Conservation (phyloP, 2,113 vertebrate genomes). For the Perccottus glenii region DNA sequence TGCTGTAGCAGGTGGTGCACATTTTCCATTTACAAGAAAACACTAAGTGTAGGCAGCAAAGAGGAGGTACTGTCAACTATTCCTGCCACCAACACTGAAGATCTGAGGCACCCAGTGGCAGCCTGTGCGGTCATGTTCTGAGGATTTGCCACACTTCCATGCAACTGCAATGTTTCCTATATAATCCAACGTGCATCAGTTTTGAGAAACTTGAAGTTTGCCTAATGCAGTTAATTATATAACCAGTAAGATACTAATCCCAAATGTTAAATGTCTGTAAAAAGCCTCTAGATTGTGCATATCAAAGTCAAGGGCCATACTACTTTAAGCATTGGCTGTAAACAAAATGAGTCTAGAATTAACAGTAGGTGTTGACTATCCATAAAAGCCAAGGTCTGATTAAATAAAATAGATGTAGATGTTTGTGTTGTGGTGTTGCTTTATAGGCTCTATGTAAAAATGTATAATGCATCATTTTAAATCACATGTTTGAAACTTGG, state of each 20-base stretch:
- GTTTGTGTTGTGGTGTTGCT: too few relatives aligned
- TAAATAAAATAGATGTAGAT: too few relatives aligned
- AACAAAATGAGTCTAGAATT: too few relatives aligned
- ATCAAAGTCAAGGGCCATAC: not conserved
- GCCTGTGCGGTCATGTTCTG: constrained; percentile 24
- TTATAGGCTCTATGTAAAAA: too few relatives aligned
- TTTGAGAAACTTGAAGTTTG: not conserved
- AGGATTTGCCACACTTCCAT: constrained; percentile 10
- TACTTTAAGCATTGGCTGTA: not conserved
- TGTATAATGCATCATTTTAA: too few relatives aligned
- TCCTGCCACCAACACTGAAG: constrained; percentile 34
- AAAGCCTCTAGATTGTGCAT: not conserved
- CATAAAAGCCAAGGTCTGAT: too few relatives aligned
- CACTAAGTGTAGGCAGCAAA: constrained; percentile 68
- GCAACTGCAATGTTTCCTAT: constrained; percentile 3
- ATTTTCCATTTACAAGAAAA: constrained; percentile 72
- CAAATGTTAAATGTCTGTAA: not conserved
- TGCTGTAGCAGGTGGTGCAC: constrained; percentile 69
- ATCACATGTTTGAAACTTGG: too few relatives aligned
- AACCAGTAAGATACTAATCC: not conserved
- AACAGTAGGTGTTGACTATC: too few relatives aligned
- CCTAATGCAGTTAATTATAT: not conserved
- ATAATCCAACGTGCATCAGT: not conserved
- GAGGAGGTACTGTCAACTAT: constrained; percentile 69
- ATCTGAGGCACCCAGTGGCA: constrained; percentile 42